Percentiles rank a stretch among this genome's conserved stretches.
Conservation (phyloP, 2,797 vertebrate species). For the Fistularia tabacaria region DNA sequence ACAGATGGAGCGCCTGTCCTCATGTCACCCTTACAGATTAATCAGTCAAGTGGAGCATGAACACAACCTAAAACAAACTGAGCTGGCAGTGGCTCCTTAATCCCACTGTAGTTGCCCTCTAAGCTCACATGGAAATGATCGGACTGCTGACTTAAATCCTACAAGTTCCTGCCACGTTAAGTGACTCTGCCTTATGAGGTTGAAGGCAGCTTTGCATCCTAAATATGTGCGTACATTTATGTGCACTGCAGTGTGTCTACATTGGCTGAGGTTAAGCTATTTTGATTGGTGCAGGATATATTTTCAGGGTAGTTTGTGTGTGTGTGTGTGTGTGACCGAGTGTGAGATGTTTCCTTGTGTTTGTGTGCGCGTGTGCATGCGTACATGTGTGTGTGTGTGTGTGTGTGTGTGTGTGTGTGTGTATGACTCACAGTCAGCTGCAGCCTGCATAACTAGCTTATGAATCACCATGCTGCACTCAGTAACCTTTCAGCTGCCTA, state of each 20-base stretch:
- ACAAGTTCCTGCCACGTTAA: conserved; percentile 9
- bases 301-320: background rate
- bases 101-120: conserved; percentile 37
- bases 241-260: background rate
- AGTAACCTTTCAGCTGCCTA: conserved; percentile 50
- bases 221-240: background rate
- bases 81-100: conserved; percentile 40
- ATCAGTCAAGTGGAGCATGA: conserved; percentile 55
- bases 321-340: background rate
- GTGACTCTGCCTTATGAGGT: conserved; percentile 4
- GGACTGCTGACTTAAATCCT: conserved; percentile 27
- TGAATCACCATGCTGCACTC: conserved; percentile 58
- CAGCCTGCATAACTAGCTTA: conserved; percentile 42
- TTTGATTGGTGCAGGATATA: background rate
- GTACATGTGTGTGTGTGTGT: background rate
- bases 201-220: conserved; percentile 3
- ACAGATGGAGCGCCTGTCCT: conserved; percentile 9
- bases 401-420: conserved; percentile 15
- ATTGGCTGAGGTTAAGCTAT: conserved; percentile 1
- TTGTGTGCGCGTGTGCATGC: conserved; percentile 13
- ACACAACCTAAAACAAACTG: conserved; percentile 40
- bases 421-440: conserved; percentile 56
- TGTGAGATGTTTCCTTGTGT: too few species aligned
- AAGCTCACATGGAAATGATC: conserved; percentile 47
- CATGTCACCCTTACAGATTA: conserved; percentile 46